phyloP scores from a whole-genome alignment of 2,888 invertebrate species.

The Tetanocera ferruginea region DNA sequence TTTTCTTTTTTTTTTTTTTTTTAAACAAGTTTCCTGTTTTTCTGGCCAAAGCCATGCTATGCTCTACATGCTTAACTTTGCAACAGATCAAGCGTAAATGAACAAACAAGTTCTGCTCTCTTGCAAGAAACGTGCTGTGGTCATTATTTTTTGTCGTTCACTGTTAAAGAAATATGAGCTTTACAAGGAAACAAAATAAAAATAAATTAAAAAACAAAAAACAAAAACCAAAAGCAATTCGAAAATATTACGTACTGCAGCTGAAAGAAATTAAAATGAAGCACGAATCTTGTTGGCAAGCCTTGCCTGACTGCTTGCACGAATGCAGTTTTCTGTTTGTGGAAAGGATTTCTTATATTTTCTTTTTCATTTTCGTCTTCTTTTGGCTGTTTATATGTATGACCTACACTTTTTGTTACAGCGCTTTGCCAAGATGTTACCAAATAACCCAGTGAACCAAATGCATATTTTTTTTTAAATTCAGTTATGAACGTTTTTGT shows the following conservation, averaged over 20 bases:
- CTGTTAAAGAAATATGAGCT: background rate
- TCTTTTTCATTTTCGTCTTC: background rate
- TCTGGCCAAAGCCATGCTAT: too few relatives aligned
- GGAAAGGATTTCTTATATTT: background rate
- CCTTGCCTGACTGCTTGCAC: background rate
- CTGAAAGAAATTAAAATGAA: constrained; percentile 25
- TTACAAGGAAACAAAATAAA: background rate
- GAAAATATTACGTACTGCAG: background rate
- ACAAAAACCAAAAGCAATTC: background rate
- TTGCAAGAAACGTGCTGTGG: constrained; percentile 56
- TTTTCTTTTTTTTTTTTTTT: background rate
- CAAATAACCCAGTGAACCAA: too few relatives aligned
- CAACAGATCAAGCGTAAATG: constrained; percentile 65
- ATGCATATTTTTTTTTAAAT: too few relatives aligned
- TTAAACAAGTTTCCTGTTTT: background rate
- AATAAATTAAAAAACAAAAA: background rate
- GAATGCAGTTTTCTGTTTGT: background rate
- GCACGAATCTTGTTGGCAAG: constrained; percentile 21
- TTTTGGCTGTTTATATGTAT: background rate
- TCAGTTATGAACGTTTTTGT: too few relatives aligned
- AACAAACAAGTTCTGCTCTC: constrained; percentile 58
- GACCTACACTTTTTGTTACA: background rate
- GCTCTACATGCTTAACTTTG: constrained; percentile 36
- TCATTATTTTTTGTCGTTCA: constrained; percentile 55
- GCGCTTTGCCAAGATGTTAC: too few relatives aligned